These are phyloP conservation scores for Pipistrellus pipistrellus DNA, from an alignment of 2,797 vertebrate genomes.

Conservation along the genomic window DNA sequence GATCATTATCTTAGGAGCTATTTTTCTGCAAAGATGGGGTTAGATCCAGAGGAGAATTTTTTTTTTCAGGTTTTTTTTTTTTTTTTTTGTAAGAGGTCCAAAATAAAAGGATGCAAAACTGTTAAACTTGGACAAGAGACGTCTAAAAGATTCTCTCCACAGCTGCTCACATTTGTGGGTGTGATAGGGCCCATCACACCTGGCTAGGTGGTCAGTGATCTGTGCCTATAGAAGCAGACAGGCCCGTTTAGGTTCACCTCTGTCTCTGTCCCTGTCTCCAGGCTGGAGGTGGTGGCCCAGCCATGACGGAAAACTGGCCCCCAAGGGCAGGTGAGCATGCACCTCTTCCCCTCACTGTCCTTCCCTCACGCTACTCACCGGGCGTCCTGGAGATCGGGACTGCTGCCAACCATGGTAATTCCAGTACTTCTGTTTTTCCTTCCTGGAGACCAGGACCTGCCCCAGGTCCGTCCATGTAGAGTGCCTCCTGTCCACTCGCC, in stretches of 20 bases:
- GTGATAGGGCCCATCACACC: background rate
- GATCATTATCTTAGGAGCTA: background rate
- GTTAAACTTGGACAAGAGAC: background rate
- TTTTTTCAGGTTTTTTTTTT: background rate
- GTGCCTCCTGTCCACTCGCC: background rate
- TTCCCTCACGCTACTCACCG: background rate
- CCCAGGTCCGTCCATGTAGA: constrained; percentile 3
- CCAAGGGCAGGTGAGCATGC: fast-evolving
- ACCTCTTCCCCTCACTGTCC: background rate
- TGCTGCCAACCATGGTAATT: constrained; percentile 33
- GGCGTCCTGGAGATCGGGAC: background rate
- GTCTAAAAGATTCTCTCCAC: background rate
- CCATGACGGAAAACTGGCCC: background rate
- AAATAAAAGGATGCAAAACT: background rate
- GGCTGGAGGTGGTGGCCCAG: background rate
- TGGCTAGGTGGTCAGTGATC: background rate
- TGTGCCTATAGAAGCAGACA: background rate
- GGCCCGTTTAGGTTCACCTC: background rate
- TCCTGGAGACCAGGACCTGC: constrained; percentile 80
- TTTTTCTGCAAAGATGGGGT: background rate
- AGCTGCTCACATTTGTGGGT: background rate
- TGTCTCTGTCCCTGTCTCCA: background rate
- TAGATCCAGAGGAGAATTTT: background rate
- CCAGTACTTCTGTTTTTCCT: constrained; percentile 76
- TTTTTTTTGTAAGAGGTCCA: background rate